A percentile compares a stretch with the other conserved stretches of the same genome.
Evolutionary conservation across 2,797 vertebrate genomes (phyloP).

Genomic region (Melopsittacus undulatus): DNA sequence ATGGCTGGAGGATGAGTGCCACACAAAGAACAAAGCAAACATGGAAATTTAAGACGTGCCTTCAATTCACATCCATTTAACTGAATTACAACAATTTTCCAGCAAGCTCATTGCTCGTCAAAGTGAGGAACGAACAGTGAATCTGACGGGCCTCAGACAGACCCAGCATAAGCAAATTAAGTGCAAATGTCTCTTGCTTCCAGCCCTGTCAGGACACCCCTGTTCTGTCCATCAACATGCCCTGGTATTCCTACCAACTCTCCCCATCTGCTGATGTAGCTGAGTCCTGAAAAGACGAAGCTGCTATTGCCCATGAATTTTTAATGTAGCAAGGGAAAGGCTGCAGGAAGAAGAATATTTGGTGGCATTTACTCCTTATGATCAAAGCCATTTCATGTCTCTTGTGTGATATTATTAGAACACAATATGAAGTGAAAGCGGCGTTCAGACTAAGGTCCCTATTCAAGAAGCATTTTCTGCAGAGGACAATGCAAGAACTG

Average conservation of each 20-base stretch:
- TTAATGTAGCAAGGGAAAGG: slow-evolving; percentile 53
- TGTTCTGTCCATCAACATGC: slow-evolving; percentile 43
- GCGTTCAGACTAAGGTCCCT: slow-evolving; percentile 13
- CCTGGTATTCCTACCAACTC: slow-evolving; percentile 7
- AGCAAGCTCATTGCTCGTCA: slow-evolving; percentile 3
- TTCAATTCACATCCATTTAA: slow-evolving; percentile 1
- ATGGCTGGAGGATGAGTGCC: not conserved
- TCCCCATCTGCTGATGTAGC: slow-evolving; percentile 46
- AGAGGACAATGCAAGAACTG: not conserved
- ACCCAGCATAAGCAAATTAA: slow-evolving; percentile 18
- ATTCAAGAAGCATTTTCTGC: not conserved
- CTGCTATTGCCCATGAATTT: slow-evolving; percentile 39
- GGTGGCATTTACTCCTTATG: slow-evolving; percentile 55
- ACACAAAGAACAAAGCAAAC: not conserved
- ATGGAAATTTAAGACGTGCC: not conserved
- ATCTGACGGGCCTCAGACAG: slow-evolving; percentile 3
- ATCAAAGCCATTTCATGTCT: slow-evolving; percentile 61
- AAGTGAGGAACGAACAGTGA: slow-evolving; percentile 5
- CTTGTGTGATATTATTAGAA: slow-evolving; percentile 60
- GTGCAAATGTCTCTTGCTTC: not conserved
- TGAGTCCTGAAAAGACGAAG: slow-evolving; percentile 52
- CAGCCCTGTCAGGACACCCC: not conserved
- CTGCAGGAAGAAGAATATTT: slow-evolving; percentile 52
- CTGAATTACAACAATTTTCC: slow-evolving; percentile 9
- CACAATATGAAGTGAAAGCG: slow-evolving; percentile 6